These are phyloP conservation scores for Caerostris extrusa DNA, from an alignment of 1,140 invertebrate genomes.

Conservation along the genomic window DNA sequence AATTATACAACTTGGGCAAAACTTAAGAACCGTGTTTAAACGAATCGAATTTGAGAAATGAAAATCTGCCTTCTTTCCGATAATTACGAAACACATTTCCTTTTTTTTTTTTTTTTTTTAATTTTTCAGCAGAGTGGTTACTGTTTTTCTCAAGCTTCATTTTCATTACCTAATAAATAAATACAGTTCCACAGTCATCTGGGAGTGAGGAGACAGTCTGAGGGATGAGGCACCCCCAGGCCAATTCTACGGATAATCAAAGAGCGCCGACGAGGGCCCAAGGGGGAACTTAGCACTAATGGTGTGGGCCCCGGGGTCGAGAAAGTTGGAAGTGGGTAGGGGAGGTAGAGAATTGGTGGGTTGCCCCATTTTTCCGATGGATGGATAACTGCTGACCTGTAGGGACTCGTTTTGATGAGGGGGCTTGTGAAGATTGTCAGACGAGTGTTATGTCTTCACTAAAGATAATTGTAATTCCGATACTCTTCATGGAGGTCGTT, in stretches of 20 bases:
- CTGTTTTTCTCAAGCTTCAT: neutral
- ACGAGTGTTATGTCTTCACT: slow-evolving; percentile 41
- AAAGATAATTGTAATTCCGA: neutral
- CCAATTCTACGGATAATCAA: slow-evolving; percentile 60
- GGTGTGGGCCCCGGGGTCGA: slow-evolving; percentile 9
- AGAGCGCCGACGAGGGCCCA: slow-evolving; percentile 43
- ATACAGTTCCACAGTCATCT: slow-evolving; percentile 18
- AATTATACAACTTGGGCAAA: neutral
- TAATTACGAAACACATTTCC: neutral
- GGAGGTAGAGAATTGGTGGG: neutral
- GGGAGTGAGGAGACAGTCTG: neutral
- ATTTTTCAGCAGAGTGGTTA: neutral
- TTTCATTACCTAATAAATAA: slow-evolving; percentile 65
- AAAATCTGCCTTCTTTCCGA: neutral
- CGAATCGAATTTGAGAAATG: neutral
- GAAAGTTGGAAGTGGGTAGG: neutral
- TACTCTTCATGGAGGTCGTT: neutral
- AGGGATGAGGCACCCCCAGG: slow-evolving; percentile 1
- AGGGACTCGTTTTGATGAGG: slow-evolving; percentile 1
- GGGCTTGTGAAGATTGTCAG: neutral
- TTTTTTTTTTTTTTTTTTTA: neutral
- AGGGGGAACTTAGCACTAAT: slow-evolving; percentile 48
- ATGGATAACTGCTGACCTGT: slow-evolving; percentile 48
- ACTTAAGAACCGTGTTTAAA: neutral
- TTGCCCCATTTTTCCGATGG: slow-evolving; percentile 31